Evolutionary conservation across 2,888 invertebrate genomes (phyloP), one percentile per base, ranked within the genome.

Genomic region (Drosophila tripunctata): DNA sequence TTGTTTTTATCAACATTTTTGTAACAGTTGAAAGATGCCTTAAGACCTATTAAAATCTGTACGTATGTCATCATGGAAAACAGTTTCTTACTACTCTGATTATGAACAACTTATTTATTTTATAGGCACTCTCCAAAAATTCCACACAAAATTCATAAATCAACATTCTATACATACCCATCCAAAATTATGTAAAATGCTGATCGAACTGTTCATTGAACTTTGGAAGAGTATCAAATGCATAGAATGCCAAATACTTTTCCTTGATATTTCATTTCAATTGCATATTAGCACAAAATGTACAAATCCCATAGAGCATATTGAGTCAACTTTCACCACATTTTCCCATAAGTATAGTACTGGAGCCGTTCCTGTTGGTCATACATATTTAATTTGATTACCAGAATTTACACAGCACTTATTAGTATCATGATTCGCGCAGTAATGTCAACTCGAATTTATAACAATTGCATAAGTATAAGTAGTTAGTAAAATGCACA

Each of bases 161-260:
- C n/a, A n/a, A n/a, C n/a, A n/a, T n/a, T n/a, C n/a, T n/a, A n/a
- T n/a, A n/a, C n/a, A n/a, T n/a, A n/a, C n/a, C n/a, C n/a, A n/a
- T n/a, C n/a, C n/a, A n/a, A n/a, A n/a, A n/a, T n/a, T n/a, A n/a
- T n/a, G n/a, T n/a, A n/a, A n/a, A n/a, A n/a, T n/a, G n/a, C n/a
- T n/a, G n/a, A n/a, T n/a, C n/a, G n/a, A n/a, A n/a, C n/a, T n/a
- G n/a, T n/a, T n/a, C n/a, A n/a, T n/a, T n/a, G n/a, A n/a, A n/a
- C n/a, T n/a, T n/a, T n/a, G n/a, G n/a, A 8, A 27, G 27, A 10
- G 27, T 27, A 27, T 10, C 27, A 41, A 31, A 21, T 50, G 41
- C n/a, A n/a, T n/a, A 55, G 68, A 55, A 69, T 45, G 33, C 7
- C 24, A 51, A 12, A 24, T 27, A 50, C 58, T 67, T 36, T 45